Evolutionary conservation across 2,888 invertebrate genomes (phyloP).

Genomic region (Bhutanitis thaidina): DNA sequence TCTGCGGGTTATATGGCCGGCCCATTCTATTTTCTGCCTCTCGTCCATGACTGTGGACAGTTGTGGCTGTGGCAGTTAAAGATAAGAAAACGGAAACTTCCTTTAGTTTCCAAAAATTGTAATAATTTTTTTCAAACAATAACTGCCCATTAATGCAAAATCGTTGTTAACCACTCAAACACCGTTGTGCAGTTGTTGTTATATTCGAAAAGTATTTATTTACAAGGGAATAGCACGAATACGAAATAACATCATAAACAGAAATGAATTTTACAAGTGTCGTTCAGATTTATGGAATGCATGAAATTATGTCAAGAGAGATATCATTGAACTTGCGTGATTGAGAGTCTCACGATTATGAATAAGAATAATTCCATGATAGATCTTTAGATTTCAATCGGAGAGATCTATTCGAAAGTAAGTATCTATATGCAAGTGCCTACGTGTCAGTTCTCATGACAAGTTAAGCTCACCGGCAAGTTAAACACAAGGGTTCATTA

Average conservation of each 20-base stretch:
- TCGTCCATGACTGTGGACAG: too few relatives aligned
- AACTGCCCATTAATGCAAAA: too few relatives aligned
- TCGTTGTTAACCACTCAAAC: too few relatives aligned
- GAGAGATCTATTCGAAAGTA: conserved; percentile 8
- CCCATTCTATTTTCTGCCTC: too few relatives aligned
- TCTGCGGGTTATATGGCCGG: too few relatives aligned
- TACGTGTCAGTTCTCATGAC: conserved; percentile 16
- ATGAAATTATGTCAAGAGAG: conserved; percentile 13
- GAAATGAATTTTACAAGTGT: conserved; percentile 6
- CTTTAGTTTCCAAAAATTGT: too few relatives aligned
- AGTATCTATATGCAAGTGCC: conserved; percentile 4
- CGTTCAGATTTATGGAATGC: neutral
- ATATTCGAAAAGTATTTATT: too few relatives aligned
- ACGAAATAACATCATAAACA: conserved; percentile 4
- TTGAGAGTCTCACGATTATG: conserved; percentile 8
- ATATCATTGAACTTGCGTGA: conserved; percentile 5
- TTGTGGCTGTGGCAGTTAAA: too few relatives aligned
- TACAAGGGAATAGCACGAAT: neutral
- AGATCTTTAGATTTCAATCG: conserved; percentile 9
- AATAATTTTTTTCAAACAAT: neutral
- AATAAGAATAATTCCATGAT: conserved; percentile 17
- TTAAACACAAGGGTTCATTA: conserved; percentile 18
- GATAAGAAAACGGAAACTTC: too few relatives aligned
- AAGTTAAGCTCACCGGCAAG: neutral
- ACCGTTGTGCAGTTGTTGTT: too few relatives aligned